phyloP scores from a whole-genome alignment of 2,113 vertebrate species.

The Daphoenositta chrysoptera region DNA sequence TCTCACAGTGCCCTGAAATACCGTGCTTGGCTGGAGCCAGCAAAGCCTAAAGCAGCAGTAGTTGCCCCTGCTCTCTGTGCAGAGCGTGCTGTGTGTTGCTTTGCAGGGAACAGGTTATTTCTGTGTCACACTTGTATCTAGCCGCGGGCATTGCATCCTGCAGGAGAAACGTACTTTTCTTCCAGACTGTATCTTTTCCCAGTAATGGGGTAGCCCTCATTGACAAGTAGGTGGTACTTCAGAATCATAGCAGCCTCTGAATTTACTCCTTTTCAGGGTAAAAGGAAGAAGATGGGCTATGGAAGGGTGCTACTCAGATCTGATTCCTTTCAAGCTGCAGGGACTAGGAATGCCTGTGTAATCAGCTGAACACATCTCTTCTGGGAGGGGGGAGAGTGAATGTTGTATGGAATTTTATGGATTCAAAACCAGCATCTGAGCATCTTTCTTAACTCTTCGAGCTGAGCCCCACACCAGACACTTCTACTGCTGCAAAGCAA shows the following conservation, averaged over 20 bases:
- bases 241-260: not conserved
- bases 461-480: not conserved
- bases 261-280: not conserved
- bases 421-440: not conserved
- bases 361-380: not conserved
- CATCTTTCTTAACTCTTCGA: not conserved
- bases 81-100: not conserved
- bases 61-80: not conserved
- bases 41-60: not conserved
- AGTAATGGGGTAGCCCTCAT: not conserved
- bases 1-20: not conserved
- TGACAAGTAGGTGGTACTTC: not conserved
- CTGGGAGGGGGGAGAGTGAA: not conserved
- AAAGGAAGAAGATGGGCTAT: not conserved
- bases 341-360: not conserved
- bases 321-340: not conserved
- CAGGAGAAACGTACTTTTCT: not conserved
- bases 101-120: not conserved
- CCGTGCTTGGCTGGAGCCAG: accelerated
- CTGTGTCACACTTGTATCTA: not conserved
- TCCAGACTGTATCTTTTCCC: not conserved
- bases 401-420: not conserved
- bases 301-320: not conserved
- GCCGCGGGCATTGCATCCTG: not conserved
- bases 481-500: not conserved